phyloP scores from a whole-genome alignment of 30 jellyfish, hydroid and myxozoan genomes.

The Cassiopea andromeda region DNA sequence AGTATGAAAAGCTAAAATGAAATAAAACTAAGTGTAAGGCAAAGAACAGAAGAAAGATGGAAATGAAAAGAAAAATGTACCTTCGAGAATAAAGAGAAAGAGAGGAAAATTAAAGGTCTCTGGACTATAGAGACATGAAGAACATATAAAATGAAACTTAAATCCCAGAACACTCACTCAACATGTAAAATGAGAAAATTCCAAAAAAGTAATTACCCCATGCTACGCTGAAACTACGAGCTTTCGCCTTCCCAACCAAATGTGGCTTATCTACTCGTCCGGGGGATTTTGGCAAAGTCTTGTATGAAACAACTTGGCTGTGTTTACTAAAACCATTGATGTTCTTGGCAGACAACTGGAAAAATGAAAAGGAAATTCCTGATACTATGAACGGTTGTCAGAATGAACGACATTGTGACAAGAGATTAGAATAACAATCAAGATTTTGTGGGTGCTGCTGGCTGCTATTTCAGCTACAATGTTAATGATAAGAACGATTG shows the following conservation, averaged over 20 bases:
- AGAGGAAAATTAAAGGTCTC: too few relatives aligned
- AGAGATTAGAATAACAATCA: background rate
- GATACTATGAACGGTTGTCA: background rate
- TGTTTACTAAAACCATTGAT: constrained; percentile 85
- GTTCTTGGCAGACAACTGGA: constrained; percentile 88
- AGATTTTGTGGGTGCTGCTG: background rate
- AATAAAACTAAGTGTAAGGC: too few relatives aligned
- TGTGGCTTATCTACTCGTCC: constrained; percentile 92
- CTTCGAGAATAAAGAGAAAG: too few relatives aligned
- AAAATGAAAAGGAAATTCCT: background rate
- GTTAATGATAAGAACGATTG: background rate
- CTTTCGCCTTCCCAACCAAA: constrained; percentile 86
- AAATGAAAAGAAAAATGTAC: too few relatives aligned
- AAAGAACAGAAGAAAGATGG: too few relatives aligned
- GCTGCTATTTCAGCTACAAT: too few relatives aligned
- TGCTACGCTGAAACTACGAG: constrained; percentile 75
- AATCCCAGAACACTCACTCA: background rate
- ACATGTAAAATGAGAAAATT: background rate
- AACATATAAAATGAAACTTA: background rate
- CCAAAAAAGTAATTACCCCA: constrained; percentile 77
- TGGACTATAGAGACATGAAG: too few relatives aligned
- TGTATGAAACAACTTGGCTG: constrained; percentile 72
- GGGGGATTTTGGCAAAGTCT: constrained; percentile 95
- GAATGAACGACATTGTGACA: background rate
- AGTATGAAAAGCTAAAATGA: too few relatives aligned